phyloP scores from a whole-genome alignment of 2,113 vertebrate species.

The Phylloscopus whistleri region DNA sequence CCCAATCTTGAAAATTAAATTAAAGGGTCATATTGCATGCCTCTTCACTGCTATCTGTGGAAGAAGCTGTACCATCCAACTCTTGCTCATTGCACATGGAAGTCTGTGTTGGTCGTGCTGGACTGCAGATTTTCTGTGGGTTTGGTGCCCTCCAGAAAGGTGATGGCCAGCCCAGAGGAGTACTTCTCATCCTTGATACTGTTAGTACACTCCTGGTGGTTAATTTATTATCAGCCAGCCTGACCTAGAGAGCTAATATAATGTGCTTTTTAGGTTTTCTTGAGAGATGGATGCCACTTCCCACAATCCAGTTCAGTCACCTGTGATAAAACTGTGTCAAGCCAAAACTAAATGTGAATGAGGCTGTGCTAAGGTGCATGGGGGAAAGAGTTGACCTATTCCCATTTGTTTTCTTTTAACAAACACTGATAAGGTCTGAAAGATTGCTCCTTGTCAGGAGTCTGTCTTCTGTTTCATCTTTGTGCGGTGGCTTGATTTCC shows the following conservation, averaged over 20 bases:
- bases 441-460: background rate
- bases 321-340: background rate
- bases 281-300: background rate
- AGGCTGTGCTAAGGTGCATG: background rate
- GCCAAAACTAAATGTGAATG: background rate
- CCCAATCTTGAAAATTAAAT: background rate
- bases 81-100: accelerated
- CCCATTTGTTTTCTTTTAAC: background rate
- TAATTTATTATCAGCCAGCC: background rate
- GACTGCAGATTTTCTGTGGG: background rate
- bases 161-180: background rate
- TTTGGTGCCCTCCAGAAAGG: background rate
- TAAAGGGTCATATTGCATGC: background rate
- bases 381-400: background rate
- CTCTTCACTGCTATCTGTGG: background rate
- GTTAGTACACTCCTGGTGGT: background rate
- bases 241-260: background rate
- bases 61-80: background rate
- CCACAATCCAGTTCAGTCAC: background rate
- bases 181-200: accelerated
- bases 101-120: background rate
- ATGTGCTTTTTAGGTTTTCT: background rate
- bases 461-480: conserved; percentile 15
- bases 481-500: background rate
- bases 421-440: background rate